Base-by-base conservation (phyloP, 2,113 vertebrate genomes). In the Sigmodon hispidus region DNA sequence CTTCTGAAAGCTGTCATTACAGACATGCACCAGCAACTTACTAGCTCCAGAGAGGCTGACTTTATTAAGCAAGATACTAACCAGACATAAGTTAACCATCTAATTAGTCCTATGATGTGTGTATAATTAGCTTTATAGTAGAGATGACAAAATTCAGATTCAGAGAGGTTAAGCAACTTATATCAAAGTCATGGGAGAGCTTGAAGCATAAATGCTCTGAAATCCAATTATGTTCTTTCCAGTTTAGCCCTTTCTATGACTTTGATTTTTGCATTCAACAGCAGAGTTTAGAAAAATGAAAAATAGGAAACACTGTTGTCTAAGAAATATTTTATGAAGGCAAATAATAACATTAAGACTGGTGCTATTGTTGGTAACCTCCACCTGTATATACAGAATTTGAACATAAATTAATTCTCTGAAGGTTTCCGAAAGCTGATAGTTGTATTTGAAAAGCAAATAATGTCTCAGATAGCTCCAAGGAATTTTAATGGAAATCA, bases 321-420 rank as follows among this genome's bases (percentile, higher is more conserved):
- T 93, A 73, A 92, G 73, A 95, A 95, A 90, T 96, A 96, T 59
- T 94, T 94, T 89, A 94, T 72, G 67, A 97, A 16, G 59, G 36
- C 55, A 95, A 91, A 79, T 2, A 94, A 36, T 52, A 48, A 5
- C 45, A 69, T 81, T 67, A n/a, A 89, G n/a, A 96, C 79, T 59
- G 84, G 29, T 22, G 19, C 65, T 89, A 52, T 22, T 93, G 21
- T 73, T 70, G 10, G 24, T 13, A 73, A 34, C 10, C n/a, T 73
- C 9, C 10, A 72, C 31, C 48, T 84, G 31, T 75, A 26, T 72
- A 2, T 7, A 17, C 8, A 70, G 24, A 36, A 59, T 29, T 8
- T 61, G 63, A 88, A 72, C 45, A 48, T 84, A 50, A 73, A 55
- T 50, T 89, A 57, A 89, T 0, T 57, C 6, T 21, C 21, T 85